Percentiles rank a stretch among this genome's conserved stretches.
Evolutionary conservation across 2,797 vertebrate genomes (phyloP).

Genomic region (Halcyon chelicuti): DNA sequence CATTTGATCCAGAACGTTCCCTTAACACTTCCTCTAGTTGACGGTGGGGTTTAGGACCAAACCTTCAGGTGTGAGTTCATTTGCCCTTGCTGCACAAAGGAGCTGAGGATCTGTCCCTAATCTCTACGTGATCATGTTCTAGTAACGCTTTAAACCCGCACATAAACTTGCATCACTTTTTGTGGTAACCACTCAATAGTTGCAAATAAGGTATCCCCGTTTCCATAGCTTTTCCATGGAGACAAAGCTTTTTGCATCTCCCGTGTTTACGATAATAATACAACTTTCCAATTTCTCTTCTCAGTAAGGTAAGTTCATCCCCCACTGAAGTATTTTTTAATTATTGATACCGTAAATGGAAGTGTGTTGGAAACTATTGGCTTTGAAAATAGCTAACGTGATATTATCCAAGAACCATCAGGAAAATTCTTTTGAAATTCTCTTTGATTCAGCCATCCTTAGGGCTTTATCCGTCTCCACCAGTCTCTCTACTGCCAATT

Average conservation of each 20-base stretch:
- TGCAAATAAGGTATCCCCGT: conserved; percentile 40
- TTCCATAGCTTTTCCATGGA: conserved; percentile 66
- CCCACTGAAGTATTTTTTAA: conserved; percentile 64
- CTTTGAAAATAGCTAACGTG: conserved; percentile 72
- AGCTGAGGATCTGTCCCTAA: neutral
- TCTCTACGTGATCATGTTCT: neutral
- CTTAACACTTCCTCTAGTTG: neutral
- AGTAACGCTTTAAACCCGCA: neutral
- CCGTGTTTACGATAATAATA: conserved; percentile 39
- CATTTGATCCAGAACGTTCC: neutral
- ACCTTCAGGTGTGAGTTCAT: neutral
- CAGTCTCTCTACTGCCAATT: conserved; percentile 66
- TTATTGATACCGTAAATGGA: conserved; percentile 73
- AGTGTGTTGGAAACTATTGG: conserved; percentile 66
- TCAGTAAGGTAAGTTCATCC: conserved; percentile 55
- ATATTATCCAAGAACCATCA: conserved; percentile 69
- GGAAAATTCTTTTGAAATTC: conserved; percentile 72
- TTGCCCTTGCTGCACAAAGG: neutral
- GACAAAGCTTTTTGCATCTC: conserved; percentile 64
- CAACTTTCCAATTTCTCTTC: conserved; percentile 44
- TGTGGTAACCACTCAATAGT: conserved; percentile 10
- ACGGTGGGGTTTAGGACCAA: neutral
- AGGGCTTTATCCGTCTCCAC: conserved; percentile 60
- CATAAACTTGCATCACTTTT: neutral
- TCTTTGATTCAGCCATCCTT: conserved; percentile 66